Conservation (phyloP, 2,113 vertebrate species). For the Pseudopodoces humilis region DNA sequence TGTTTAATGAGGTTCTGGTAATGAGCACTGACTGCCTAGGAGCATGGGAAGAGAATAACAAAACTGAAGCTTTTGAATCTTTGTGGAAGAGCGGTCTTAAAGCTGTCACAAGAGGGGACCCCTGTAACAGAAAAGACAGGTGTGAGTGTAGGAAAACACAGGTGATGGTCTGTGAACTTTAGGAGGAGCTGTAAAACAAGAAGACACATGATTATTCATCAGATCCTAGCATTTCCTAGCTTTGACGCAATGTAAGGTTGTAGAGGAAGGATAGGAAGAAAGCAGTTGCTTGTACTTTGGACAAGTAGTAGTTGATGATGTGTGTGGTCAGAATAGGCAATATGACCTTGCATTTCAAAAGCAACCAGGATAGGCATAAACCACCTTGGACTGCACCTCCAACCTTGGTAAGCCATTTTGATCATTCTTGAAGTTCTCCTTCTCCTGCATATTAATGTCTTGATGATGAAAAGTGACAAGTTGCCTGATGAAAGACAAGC, state of each 20-base stretch:
- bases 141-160: not conserved
- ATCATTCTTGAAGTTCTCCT: not conserved
- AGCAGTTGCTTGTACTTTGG: not conserved
- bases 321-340: not conserved
- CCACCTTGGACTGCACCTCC: not conserved
- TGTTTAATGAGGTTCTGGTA: not conserved
- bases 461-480: not conserved
- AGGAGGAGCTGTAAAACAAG: not conserved
- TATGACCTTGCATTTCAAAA: not conserved
- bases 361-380: not conserved
- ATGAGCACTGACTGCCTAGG: not conserved
- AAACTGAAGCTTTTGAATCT: not conserved
- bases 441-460: rapidly evolving
- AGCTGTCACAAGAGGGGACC: not conserved
- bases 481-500: not conserved
- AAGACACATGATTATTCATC: not conserved
- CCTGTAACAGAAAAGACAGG: not conserved
- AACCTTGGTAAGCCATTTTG: not conserved
- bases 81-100: not conserved
- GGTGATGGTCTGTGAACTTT: not conserved
- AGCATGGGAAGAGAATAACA: not conserved
- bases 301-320: not conserved
- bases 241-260: not conserved
- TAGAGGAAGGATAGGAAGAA: not conserved
- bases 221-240: not conserved